These are phyloP conservation scores for Rhegmatorhina hoffmannsi DNA, from an alignment of 2,113 vertebrate genomes.

Conservation along the genomic window DNA sequence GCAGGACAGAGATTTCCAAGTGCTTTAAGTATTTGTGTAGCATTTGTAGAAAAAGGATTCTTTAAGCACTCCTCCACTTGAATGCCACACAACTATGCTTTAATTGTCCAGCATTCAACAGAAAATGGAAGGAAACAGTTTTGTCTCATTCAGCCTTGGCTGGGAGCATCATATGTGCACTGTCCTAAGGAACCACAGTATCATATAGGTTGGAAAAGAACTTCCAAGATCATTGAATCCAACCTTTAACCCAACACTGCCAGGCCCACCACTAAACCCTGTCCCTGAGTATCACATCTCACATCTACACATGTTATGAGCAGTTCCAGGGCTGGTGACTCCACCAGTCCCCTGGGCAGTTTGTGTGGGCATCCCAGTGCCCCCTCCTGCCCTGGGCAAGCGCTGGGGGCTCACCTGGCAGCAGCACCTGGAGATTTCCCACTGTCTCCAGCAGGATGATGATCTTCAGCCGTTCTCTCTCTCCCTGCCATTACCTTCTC, in stretches of 20 bases:
- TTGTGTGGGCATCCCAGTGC: background rate
- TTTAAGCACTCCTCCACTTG: background rate
- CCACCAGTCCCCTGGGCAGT: background rate
- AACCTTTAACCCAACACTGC: background rate
- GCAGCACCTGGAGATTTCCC: background rate
- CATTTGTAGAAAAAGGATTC: background rate
- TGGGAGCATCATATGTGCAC: background rate
- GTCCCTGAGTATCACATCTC: background rate
- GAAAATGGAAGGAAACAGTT: background rate
- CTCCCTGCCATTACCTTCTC: background rate
- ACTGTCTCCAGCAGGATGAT: background rate
- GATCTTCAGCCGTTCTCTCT: background rate
- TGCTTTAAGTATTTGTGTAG: background rate
- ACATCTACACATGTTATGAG: too few relatives aligned
- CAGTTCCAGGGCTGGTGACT: background rate
- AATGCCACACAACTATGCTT: background rate
- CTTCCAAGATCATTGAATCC: background rate
- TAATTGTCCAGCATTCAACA: background rate
- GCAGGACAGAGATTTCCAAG: background rate
- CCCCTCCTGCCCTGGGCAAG: accelerated
- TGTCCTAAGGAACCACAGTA: background rate
- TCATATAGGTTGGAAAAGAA: background rate
- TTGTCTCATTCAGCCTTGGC: background rate
- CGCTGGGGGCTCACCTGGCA: background rate
- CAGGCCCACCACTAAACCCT: background rate